Evolutionary conservation across 2,113 vertebrate species (phyloP), one percentile per base, ranked within the genome.

Genomic region (Thymallus thymallus): DNA sequence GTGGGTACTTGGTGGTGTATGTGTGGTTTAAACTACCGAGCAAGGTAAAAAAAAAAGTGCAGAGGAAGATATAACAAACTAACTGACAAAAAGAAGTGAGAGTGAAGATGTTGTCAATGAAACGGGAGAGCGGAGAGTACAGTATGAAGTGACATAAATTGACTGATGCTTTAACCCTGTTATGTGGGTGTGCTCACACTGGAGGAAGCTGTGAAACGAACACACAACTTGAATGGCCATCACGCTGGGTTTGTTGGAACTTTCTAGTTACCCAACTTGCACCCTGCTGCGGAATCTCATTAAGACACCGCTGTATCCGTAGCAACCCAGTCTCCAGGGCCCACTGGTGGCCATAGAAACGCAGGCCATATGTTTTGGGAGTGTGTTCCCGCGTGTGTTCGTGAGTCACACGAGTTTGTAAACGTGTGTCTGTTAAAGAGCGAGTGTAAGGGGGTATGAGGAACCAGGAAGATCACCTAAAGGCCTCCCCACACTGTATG

Each of bases 241-340:
- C 83, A 80, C 71, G 22, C 14, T 1, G 58, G 84, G 76, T 51
- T 69, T 86, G 85, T 86, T 82, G 88, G 83, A 90, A 87, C 51
- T 66, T 78, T 79, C 80, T 79, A 22, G 78, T 84, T 89, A 82
- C 79, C 80, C 78, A 82, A 74, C 82, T 74, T 76, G 86, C 88
- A 85, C 77, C 82, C 87, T 90, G 83, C 88, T 87, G 86, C 83
- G 87, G 76, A 83, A 86, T 89, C 82, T 91, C 91, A 92, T 91
- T 91, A 88, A 82, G 76, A 26, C 84, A 81, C 73, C 76, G 74
- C 22, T 63, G 87, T 93, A 35, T 22, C 88, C 85, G 90, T 91
- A 81, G 87, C 81, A 88, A 93, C 90, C 82, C 78, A 75, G 83
- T 88, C 76, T 89, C 82, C 72, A 69, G 71, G 73, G 79, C 79